These are phyloP conservation scores for Mactromeris polynyma DNA, from an alignment of 2,888 invertebrate genomes.

Conservation along the genomic window DNA sequence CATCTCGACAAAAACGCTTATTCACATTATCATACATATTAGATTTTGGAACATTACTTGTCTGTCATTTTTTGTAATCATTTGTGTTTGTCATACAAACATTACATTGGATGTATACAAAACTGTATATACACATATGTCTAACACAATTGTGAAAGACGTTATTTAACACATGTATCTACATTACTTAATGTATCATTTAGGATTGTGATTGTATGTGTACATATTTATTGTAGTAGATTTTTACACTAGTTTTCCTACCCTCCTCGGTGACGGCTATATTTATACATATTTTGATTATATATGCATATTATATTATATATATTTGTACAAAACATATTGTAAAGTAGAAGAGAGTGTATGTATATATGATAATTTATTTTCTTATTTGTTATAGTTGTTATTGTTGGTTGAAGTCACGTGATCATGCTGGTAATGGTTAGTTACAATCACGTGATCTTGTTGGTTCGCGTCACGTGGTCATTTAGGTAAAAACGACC, in stretches of 20 bases:
- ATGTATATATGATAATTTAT: slow-evolving; percentile 14
- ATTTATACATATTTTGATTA: slow-evolving; percentile 15
- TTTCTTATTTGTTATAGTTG: slow-evolving; percentile 19
- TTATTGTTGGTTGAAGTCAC: neutral
- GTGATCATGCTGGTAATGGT: neutral
- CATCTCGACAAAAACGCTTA: neutral
- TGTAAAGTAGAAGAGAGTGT: neutral
- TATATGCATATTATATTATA: slow-evolving; percentile 14
- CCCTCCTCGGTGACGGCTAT: neutral
- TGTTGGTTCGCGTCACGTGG: neutral
- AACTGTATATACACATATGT: neutral
- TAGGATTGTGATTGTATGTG: neutral
- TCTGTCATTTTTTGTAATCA: neutral
- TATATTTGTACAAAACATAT: slow-evolving; percentile 18
- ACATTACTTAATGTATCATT: neutral
- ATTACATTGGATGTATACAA: neutral
- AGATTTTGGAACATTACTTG: neutral
- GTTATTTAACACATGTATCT: neutral
- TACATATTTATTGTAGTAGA: neutral
- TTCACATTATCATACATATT: neutral
- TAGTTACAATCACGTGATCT: neutral
- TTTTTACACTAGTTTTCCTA: slow-evolving; percentile 11
- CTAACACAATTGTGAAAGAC: neutral
- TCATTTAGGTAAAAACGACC: neutral
- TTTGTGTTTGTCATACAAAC: neutral